Conservation (phyloP, 2,888 invertebrate species). For the Phalera bucephala region DNA sequence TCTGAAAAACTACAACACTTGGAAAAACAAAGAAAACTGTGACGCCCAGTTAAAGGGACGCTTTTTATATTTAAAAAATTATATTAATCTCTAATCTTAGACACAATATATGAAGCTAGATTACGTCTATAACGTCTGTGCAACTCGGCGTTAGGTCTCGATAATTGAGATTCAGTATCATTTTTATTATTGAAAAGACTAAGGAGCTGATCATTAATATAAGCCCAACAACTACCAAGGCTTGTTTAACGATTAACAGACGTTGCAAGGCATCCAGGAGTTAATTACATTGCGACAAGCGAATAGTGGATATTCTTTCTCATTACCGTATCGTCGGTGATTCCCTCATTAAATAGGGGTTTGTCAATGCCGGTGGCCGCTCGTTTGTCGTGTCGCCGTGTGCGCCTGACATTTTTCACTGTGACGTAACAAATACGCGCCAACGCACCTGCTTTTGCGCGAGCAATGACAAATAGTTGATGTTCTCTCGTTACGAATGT, state of each 20-base stretch:
- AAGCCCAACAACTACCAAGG: too few species aligned
- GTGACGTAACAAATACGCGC: conserved; percentile 58
- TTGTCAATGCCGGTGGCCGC: conserved; percentile 52
- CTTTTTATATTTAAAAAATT: too few species aligned
- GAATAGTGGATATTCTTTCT: conserved; percentile 64
- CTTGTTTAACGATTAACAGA: conserved; percentile 5
- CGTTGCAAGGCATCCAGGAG: conserved; percentile 19
- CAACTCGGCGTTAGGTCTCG: too few species aligned
- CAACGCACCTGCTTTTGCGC: conserved; percentile 59
- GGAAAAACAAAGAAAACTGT: too few species aligned
- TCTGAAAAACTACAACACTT: too few species aligned
- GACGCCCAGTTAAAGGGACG: too few species aligned
- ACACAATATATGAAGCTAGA: too few species aligned
- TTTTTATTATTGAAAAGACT: too few species aligned
- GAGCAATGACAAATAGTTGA: conserved; percentile 56
- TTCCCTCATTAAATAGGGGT: conserved; percentile 62
- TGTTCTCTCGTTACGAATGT: conserved; percentile 40
- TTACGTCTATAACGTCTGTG: too few species aligned
- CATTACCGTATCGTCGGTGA: conserved; percentile 55
- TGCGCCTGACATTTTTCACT: conserved; percentile 59
- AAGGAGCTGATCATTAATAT: too few species aligned
- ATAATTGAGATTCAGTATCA: too few species aligned
- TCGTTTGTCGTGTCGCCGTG: conserved; percentile 64
- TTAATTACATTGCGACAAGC: conserved; percentile 56
- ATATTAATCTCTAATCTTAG: too few species aligned